A percentile compares a stretch with the other conserved stretches of the same genome.
These are phyloP conservation scores for Antedon bifida DNA, from an alignment of 35 echinoderm and acorn worm genomes.

Conservation along the genomic window DNA sequence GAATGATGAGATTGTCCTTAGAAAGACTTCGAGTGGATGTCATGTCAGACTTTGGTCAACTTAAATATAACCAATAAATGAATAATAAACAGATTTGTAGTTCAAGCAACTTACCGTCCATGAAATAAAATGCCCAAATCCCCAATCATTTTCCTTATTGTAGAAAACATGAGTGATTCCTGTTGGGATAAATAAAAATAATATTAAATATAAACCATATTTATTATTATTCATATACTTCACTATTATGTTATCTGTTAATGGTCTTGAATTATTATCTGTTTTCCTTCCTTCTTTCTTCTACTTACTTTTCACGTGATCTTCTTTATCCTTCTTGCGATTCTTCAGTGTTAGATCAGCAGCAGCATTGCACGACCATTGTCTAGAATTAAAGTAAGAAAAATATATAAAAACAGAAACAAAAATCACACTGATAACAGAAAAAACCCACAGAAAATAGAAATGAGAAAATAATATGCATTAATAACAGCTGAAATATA, in stretches of 20 bases:
- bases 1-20: too few relatives aligned
- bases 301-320: slow-evolving; percentile 77
- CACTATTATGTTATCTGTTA: too few relatives aligned
- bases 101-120: slow-evolving; percentile 96
- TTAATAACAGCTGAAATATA: background rate
- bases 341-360: slow-evolving; percentile 78
- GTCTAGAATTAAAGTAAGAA: slow-evolving; percentile 28
- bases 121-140: slow-evolving; percentile 93
- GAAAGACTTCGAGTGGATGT: too few relatives aligned
- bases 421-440: too few relatives aligned
- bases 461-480: background rate
- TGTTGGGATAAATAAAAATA: slow-evolving; percentile 35
- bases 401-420: background rate
- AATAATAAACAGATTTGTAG: too few relatives aligned
- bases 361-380: slow-evolving; percentile 86
- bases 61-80: too few relatives aligned
- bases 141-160: slow-evolving; percentile 99
- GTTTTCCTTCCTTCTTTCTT: background rate
- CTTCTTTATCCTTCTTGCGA: slow-evolving; percentile 36
- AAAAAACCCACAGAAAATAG: background rate
- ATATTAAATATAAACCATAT: too few relatives aligned
- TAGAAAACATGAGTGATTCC: slow-evolving; percentile 94
- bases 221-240: too few relatives aligned
- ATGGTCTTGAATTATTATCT: background rate
- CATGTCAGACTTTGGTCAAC: too few relatives aligned